A percentile compares a stretch with the other conserved stretches of the same genome.
Conservation (phyloP, 2,797 vertebrate genomes). For the Schizopygopsis pylzovi region DNA sequence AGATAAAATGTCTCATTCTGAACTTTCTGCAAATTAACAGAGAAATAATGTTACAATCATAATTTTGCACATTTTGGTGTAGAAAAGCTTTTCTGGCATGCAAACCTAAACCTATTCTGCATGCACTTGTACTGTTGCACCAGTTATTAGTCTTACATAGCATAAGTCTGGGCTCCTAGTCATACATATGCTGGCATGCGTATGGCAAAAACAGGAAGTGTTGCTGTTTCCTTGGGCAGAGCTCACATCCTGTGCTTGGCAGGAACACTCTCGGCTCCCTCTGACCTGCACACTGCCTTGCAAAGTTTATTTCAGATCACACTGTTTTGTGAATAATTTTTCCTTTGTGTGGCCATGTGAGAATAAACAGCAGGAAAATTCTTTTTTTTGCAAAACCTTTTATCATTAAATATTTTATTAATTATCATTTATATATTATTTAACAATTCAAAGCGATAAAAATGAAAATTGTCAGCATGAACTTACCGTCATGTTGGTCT, state of each 20-base stretch:
- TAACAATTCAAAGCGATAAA: neutral
- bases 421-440: neutral
- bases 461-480: neutral
- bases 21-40: neutral
- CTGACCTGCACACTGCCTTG: slow-evolving; percentile 2
- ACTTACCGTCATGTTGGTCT: neutral
- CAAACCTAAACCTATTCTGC: neutral
- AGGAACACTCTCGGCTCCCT: slow-evolving; percentile 15
- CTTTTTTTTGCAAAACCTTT: neutral
- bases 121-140: neutral
- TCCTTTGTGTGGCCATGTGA: too few species aligned
- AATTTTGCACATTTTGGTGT: neutral
- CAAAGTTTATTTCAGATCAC: slow-evolving; percentile 8
- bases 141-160: neutral
- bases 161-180: neutral
- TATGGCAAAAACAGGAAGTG: slow-evolving; percentile 51
- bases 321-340: neutral
- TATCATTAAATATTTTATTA: neutral
- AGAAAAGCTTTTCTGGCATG: neutral
- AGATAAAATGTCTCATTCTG: neutral
- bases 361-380: too few species aligned
- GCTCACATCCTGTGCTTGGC: slow-evolving; percentile 45
- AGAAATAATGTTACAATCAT: neutral
- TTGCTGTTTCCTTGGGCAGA: slow-evolving; percentile 48
- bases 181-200: slow-evolving; percentile 3